phyloP scores from a whole-genome alignment of 1,140 invertebrate species.

The Bombus impatiens region DNA sequence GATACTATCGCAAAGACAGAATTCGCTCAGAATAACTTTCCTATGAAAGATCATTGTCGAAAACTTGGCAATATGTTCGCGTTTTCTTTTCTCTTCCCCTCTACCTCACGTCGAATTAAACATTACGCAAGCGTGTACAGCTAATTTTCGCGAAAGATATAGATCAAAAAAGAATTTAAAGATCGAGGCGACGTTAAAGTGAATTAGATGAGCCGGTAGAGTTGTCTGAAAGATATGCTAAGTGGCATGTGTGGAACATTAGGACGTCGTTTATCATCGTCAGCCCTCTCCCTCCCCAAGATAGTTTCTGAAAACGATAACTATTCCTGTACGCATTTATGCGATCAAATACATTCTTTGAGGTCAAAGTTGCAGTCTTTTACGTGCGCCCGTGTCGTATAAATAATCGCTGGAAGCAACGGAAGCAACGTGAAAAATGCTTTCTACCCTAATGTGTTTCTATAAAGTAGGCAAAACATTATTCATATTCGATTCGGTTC shows the following conservation, averaged over 20 bases:
- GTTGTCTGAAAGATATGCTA: background rate
- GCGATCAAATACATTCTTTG: slow-evolving; percentile 48
- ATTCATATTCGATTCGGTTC: slow-evolving; percentile 31
- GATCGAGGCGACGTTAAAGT: background rate
- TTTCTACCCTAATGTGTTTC: background rate
- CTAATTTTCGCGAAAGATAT: background rate
- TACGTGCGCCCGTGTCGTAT: background rate
- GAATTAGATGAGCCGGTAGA: slow-evolving; percentile 40
- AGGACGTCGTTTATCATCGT: slow-evolving; percentile 57
- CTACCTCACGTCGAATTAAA: background rate
- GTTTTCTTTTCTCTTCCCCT: background rate
- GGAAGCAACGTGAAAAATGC: background rate
- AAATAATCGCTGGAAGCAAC: background rate
- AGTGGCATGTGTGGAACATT: slow-evolving; percentile 41
- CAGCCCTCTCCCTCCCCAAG: background rate
- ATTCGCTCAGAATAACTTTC: background rate
- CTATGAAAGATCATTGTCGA: background rate
- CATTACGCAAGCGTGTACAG: background rate
- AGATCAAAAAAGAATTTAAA: background rate
- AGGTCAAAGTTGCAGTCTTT: slow-evolving; percentile 28
- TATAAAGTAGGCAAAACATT: background rate
- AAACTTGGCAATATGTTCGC: background rate
- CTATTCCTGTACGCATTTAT: slow-evolving; percentile 27
- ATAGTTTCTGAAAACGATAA: slow-evolving; percentile 10
- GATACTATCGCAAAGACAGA: background rate